phyloP scores from a whole-genome alignment of 92 coral and sea anemone species.

The Paramuricea clavata region DNA sequence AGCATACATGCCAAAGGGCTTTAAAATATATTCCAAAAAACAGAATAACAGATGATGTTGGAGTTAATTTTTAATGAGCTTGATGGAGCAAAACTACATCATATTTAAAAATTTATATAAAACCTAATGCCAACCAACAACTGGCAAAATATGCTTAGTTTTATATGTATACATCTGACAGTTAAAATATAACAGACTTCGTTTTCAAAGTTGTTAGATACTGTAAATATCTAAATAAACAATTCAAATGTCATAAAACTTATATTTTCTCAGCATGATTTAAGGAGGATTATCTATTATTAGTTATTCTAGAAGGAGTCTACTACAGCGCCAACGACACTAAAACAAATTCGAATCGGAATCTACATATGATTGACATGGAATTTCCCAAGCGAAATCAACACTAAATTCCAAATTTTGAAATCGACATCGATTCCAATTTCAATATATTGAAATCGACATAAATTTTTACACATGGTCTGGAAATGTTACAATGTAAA shows the following conservation, averaged over 20 bases:
- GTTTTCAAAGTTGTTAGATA: background rate
- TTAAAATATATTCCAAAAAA: background rate
- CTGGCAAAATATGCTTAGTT: background rate
- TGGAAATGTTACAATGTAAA: background rate
- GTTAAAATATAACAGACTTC: background rate
- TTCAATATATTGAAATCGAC: background rate
- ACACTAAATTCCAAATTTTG: background rate
- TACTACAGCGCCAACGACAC: background rate
- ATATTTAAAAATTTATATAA: background rate
- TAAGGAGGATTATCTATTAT: background rate
- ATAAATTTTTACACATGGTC: too few species aligned
- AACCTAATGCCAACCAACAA: background rate
- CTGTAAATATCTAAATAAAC: background rate
- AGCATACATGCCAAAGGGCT: background rate
- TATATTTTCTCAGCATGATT: background rate
- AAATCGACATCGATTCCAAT: background rate
- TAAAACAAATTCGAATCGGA: background rate
- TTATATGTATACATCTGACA: too few species aligned
- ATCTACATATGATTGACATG: background rate
- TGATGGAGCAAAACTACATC: background rate
- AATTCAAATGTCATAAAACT: background rate
- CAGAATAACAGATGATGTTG: background rate
- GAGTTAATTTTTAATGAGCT: slow-evolving; percentile 9
- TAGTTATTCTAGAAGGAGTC: background rate
- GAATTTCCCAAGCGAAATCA: background rate